Conservation (phyloP, 1,140 invertebrate genomes). For the Drosophila bipectinata region DNA sequence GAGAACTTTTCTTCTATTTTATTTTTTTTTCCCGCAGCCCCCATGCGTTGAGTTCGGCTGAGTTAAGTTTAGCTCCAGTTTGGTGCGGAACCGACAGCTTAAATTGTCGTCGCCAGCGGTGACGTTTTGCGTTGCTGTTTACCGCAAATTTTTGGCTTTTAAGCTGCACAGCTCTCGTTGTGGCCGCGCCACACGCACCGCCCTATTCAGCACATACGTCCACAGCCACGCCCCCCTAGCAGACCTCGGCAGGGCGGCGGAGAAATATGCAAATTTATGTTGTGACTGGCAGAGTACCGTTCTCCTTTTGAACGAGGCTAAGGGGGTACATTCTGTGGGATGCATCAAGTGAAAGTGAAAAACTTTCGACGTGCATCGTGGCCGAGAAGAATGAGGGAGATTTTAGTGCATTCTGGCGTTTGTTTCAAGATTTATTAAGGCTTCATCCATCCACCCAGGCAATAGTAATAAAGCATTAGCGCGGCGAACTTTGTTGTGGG, state of each 20-base stretch:
- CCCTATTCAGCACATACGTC: not conserved
- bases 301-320: conserved; percentile 1
- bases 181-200: conserved; percentile 23
- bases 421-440: conserved; percentile 59
- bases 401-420: conserved; percentile 61
- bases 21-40: conserved; percentile 2
- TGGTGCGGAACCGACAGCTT: conserved; percentile 60
- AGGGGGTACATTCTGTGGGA: conserved; percentile 26
- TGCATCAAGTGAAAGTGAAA: conserved; percentile 80
- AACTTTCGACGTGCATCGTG: conserved; percentile 63
- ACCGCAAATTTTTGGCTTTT: conserved; percentile 77
- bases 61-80: conserved; percentile 4
- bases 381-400: conserved; percentile 55
- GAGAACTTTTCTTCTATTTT: conserved; percentile 21
- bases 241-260: conserved; percentile 33
- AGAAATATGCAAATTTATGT: conserved; percentile 81
- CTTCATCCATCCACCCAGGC: conserved; percentile 12
- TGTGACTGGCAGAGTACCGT: conserved; percentile 58
- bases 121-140: conserved; percentile 58
- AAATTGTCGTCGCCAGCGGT: conserved; percentile 54
- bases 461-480: conserved; percentile 1
- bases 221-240: not conserved
- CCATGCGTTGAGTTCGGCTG: conserved; percentile 4
- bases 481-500: no score
- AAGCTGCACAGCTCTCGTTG: conserved; percentile 49